Base-by-base conservation (phyloP, 1,140 invertebrate species). In the Protaetia brevitarsis region DNA sequence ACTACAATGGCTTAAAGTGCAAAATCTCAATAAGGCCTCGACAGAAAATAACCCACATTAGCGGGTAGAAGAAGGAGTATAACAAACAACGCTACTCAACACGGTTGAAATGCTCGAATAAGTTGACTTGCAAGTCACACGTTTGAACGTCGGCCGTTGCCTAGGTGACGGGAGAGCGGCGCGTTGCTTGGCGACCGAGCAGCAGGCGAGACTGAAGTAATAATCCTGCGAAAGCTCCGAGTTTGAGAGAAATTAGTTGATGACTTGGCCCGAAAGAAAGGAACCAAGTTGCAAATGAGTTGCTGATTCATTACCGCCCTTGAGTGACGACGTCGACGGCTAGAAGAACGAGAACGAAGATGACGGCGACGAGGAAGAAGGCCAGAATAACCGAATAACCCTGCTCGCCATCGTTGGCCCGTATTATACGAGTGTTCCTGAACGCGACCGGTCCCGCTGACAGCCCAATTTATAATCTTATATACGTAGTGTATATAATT, bases 251-350 rank as follows among this genome's bases (percentile, higher is more conserved):
- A 74, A 74, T 74, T 74, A 74, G 73, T 74, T 72, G 73, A 74
- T 74, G 73, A 74, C 71, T 74, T 71, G 69, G 59, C 63, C 68
- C 71, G 70, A 74, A 74, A 74, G 73, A 74, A 73, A 73, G 69
- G 72, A 69, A 66, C 69, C 69, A 68, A 72, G 72, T 74, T 74
- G 73, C 73, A 74, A 74, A 74, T 74, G 72, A 74, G 73, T 74
- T 74, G 71, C 69, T 73, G 72, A 74, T 74, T 74, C 73, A 74
- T 73, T 74, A 74, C 71, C 69, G 68, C 68, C 67, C 41, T 57
- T 63, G 67, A 66, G 62, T 69, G 66, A 51, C 41, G 58, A 30
- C 16, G 58, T 60, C 58, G 58, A 60, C 58, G 28, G 26, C 58
- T 30, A 27, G 30, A 30, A 30, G 27, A 19, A 34, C 30, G 58